These are phyloP conservation scores for Tylochromis polylepis DNA, from an alignment of 2,113 vertebrate genomes.

Conservation along the genomic window DNA sequence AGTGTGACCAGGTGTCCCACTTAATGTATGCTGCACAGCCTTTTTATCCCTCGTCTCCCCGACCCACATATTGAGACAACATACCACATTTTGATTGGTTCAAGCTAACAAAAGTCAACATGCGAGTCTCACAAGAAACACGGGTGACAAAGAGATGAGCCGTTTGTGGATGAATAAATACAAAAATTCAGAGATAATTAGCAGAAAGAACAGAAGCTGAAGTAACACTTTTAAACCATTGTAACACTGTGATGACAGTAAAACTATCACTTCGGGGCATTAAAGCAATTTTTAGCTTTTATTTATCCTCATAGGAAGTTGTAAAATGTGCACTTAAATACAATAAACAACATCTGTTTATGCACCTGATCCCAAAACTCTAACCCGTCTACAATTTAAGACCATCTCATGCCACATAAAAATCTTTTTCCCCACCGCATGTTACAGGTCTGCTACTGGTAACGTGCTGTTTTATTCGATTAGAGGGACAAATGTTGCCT, in stretches of 20 bases:
- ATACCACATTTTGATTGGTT: not conserved
- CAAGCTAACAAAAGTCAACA: not conserved
- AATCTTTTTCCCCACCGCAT: not conserved
- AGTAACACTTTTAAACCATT: not conserved
- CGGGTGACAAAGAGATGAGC: not conserved
- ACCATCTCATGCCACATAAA: not conserved
- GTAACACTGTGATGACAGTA: not conserved
- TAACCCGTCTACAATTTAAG: not conserved
- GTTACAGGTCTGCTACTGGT: not conserved
- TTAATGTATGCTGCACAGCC: not conserved
- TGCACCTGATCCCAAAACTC: not conserved
- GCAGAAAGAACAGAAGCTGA: not conserved
- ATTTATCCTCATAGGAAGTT: not conserved
- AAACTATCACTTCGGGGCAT: not conserved
- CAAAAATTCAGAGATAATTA: not conserved
- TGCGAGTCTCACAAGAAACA: not conserved
- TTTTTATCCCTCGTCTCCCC: not conserved
- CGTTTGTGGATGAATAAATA: not conserved
- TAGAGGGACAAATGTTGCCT: not conserved
- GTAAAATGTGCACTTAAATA: not conserved
- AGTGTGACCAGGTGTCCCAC: not conserved
- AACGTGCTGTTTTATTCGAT: not conserved
- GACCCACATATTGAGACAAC: not conserved
- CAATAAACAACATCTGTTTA: not conserved
- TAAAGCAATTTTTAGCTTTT: not conserved